Evolutionary conservation across 2,888 invertebrate species (phyloP).

Genomic region (Limnephilus rhombicus): DNA sequence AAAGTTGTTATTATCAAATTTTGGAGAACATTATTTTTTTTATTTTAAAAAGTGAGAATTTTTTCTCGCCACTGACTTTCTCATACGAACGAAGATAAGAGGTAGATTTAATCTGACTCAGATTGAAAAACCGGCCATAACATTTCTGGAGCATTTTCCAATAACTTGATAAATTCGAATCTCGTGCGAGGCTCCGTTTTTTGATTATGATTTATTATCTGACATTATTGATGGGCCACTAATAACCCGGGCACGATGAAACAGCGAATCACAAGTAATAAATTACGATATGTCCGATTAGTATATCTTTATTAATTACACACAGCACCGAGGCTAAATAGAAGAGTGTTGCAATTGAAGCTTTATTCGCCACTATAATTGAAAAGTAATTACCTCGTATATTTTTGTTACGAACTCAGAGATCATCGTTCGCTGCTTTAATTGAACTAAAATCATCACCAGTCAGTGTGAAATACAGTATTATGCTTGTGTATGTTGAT

Average conservation of each 20-base stretch:
- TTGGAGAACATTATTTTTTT: too few species aligned
- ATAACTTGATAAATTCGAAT: conserved; percentile 22
- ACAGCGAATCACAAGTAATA: conserved; percentile 11
- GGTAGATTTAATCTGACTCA: neutral
- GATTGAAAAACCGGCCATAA: neutral
- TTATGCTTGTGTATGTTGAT: neutral
- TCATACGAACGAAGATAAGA: neutral
- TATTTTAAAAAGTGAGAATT: too few species aligned
- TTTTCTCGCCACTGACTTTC: neutral
- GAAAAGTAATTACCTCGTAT: conserved; percentile 35
- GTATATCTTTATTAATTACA: conserved; percentile 46
- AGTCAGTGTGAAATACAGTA: neutral
- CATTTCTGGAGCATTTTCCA: conserved; percentile 27
- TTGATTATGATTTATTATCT: conserved; percentile 47
- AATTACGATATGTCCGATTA: conserved; percentile 39
- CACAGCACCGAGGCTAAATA: conserved; percentile 10
- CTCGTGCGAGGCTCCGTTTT: neutral
- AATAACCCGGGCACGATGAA: conserved; percentile 36
- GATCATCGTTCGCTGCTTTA: conserved; percentile 3
- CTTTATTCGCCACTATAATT: conserved; percentile 24
- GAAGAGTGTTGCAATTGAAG: conserved; percentile 29
- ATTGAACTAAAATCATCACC: conserved; percentile 27
- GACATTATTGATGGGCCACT: conserved; percentile 40
- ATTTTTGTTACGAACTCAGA: conserved; percentile 22
- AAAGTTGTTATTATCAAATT: too few species aligned